phyloP scores from a whole-genome alignment of 2,113 vertebrate species.

The Gasterosteus nipponicus region DNA sequence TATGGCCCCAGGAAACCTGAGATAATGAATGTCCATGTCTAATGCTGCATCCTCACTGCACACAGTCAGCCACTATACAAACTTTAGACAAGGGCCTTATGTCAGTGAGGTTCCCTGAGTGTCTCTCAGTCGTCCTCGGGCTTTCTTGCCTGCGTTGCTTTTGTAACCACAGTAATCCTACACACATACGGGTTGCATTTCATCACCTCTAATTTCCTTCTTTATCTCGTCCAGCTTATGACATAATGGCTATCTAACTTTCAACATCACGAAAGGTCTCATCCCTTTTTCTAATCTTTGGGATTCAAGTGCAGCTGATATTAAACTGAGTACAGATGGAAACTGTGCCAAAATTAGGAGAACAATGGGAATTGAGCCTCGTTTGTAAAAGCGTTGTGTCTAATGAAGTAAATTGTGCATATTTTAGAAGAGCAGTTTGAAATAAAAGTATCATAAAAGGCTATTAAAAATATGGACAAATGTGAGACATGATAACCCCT shows the following conservation, averaged over 20 bases:
- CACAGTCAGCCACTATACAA: constrained; percentile 44
- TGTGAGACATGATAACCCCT: no score
- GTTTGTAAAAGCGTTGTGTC: not conserved
- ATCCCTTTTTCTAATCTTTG: not conserved
- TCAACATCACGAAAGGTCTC: not conserved
- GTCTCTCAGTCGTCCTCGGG: constrained; percentile 49
- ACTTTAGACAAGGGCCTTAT: constrained; percentile 46
- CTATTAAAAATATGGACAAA: not conserved
- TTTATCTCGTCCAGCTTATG: constrained; percentile 38
- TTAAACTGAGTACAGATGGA: not conserved
- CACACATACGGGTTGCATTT: constrained; percentile 19
- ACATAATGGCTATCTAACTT: constrained; percentile 17
- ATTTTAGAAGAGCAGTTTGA: not conserved
- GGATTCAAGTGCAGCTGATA: not conserved
- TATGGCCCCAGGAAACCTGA: constrained; percentile 74
- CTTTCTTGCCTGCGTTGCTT: constrained; percentile 52
- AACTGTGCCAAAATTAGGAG: not conserved
- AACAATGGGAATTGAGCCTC: not conserved
- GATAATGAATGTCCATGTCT: constrained; percentile 73
- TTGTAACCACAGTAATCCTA: constrained; percentile 24
- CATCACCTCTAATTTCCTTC: constrained; percentile 40
- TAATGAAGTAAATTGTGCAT: not conserved
- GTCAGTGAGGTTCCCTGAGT: constrained; percentile 62
- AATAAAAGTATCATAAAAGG: not conserved
- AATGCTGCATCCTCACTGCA: constrained; percentile 68